These are phyloP conservation scores for Platynereis dumerilii DNA, from an alignment of 2,888 invertebrate genomes.

Conservation along the genomic window DNA sequence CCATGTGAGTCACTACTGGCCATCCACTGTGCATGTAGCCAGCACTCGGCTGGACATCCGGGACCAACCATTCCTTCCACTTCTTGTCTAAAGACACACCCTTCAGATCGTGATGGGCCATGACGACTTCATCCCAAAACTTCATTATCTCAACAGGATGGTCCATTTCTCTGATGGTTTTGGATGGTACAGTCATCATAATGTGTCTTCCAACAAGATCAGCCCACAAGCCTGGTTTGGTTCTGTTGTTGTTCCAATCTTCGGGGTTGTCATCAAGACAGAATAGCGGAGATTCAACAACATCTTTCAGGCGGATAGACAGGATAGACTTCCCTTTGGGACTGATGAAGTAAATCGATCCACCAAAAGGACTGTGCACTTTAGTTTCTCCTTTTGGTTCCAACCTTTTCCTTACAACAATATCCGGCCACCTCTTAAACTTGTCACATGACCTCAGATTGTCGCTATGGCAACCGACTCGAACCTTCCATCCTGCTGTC, in stretches of 20 bases:
- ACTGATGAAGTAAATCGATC: slow-evolving; percentile 2
- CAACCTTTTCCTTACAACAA: neutral
- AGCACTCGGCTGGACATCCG: slow-evolving; percentile 34
- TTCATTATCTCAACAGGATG: slow-evolving; percentile 8
- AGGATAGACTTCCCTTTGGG: neutral
- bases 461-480: slow-evolving; percentile 5
- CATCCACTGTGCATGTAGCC: slow-evolving; percentile 44
- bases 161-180: neutral
- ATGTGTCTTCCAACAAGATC: slow-evolving; percentile 1
- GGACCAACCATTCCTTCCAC: slow-evolving; percentile 33
- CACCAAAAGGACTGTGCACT: neutral
- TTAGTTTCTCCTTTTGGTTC: neutral
- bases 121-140: slow-evolving; percentile 12
- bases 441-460: neutral
- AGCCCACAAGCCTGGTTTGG: slow-evolving; percentile 8
- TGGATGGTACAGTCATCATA: slow-evolving; percentile 6
- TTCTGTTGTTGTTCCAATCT: neutral
- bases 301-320: slow-evolving; percentile 1
- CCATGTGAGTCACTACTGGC: slow-evolving; percentile 42
- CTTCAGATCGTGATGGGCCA: slow-evolving; percentile 9
- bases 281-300: slow-evolving; percentile 3
- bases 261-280: neutral
- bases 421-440: slow-evolving; percentile 1
- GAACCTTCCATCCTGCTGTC: neutral
- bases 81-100: neutral